These are phyloP conservation scores for Pseudomugil gertrudae DNA, from an alignment of 2,797 vertebrate genomes.

Conservation along the genomic window DNA sequence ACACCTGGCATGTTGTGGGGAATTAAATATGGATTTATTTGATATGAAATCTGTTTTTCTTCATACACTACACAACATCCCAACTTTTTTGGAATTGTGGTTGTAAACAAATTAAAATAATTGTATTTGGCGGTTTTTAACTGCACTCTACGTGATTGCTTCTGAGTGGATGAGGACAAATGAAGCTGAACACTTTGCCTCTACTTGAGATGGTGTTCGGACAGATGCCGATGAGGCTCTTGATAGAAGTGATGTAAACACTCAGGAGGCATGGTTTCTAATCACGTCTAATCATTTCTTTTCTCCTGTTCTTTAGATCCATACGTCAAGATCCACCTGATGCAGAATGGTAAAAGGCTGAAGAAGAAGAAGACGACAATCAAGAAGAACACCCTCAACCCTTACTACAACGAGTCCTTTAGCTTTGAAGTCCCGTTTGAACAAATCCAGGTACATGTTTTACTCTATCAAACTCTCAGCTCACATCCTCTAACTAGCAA, in stretches of 20 bases:
- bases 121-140: constrained; percentile 43
- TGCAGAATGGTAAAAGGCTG: constrained; percentile 97
- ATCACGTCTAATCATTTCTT: too few relatives aligned
- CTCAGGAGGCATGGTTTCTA: constrained; percentile 11
- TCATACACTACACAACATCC: too few relatives aligned
- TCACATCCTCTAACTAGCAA: not conserved
- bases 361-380: constrained; percentile 99
- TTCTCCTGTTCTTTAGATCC: constrained; percentile 87
- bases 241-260: constrained; percentile 49
- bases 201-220: constrained; percentile 57
- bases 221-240: constrained; percentile 60
- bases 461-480: not conserved
- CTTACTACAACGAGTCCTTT: constrained; percentile 99
- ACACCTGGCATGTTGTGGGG: too few relatives aligned
- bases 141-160: constrained; percentile 64
- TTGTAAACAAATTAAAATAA: constrained; percentile 63
- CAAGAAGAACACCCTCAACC: constrained; percentile 98
- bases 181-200: constrained; percentile 40
- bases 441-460: constrained; percentile 95
- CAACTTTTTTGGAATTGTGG: constrained; percentile 39
- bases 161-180: constrained; percentile 41
- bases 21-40: too few relatives aligned
- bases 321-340: constrained; percentile 98
- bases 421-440: constrained; percentile 98
- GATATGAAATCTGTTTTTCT: too few relatives aligned